These are phyloP conservation scores for Choristoneura rosaceana DNA, from an alignment of 2,888 invertebrate genomes.

Conservation along the genomic window DNA sequence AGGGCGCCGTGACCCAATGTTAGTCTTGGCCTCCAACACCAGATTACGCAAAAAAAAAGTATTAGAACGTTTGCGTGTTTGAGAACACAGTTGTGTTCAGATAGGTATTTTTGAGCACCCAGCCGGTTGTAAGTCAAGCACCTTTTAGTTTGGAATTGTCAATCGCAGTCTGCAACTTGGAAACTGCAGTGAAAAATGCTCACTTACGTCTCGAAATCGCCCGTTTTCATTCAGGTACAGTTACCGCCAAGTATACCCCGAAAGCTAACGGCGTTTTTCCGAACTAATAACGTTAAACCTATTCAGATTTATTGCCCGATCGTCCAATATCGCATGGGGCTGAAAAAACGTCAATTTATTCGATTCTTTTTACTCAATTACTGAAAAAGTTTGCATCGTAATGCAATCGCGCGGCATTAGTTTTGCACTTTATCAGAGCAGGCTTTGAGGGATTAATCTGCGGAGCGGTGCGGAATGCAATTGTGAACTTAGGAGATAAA, in stretches of 20 bases:
- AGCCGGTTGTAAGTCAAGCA: too few relatives aligned
- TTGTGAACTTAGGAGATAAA: slow-evolving; percentile 49
- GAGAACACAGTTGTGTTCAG: too few relatives aligned
- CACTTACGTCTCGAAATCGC: background rate
- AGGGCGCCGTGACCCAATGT: too few relatives aligned
- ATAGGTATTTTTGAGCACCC: too few relatives aligned
- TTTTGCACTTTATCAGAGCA: slow-evolving; percentile 79
- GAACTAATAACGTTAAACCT: slow-evolving; percentile 58
- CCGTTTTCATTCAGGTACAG: slow-evolving; percentile 5
- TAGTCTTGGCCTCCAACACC: too few relatives aligned
- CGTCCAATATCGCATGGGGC: slow-evolving; percentile 66
- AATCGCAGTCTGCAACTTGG: background rate
- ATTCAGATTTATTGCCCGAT: slow-evolving; percentile 74
- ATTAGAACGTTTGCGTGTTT: too few relatives aligned
- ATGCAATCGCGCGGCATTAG: slow-evolving; percentile 82
- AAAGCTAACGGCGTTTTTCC: slow-evolving; percentile 32
- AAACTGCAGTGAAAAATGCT: background rate
- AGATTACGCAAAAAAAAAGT: too few relatives aligned
- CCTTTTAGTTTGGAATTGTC: background rate
- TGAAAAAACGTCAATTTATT: slow-evolving; percentile 75
- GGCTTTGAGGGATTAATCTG: slow-evolving; percentile 83
- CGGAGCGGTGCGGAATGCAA: slow-evolving; percentile 66
- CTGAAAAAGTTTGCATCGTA: slow-evolving; percentile 84
- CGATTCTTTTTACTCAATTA: slow-evolving; percentile 76
- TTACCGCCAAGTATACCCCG: slow-evolving; percentile 14